Evolutionary conservation across 2,797 vertebrate species (phyloP), one percentile per base, ranked within the genome.

Genomic region (Rhinella marina): DNA sequence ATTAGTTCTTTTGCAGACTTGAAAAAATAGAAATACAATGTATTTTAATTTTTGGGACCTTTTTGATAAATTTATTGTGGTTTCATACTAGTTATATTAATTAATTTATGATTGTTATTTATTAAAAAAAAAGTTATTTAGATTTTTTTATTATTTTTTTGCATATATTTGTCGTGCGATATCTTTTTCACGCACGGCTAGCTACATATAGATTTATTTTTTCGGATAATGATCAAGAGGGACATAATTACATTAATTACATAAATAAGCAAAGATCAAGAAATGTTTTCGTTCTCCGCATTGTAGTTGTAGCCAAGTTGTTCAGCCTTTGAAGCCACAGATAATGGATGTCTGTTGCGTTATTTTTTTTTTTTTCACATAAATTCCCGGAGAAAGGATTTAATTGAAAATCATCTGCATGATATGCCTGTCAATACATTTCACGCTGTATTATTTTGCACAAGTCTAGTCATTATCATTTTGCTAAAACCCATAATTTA

Each of bases 401-500:
- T 92, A 84, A 29, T 87, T 92, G 90, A 91, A 90, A 91, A 91
- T 89, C 84, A 86, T 86, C 84, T 86, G 75, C 64, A 73, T 84
- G 85, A 87, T 52, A 88, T 91, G 88, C 91, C 84, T 52, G 84
- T 90, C 89, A 83, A 83, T 92, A 90, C 90, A 87, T 92, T 92
- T 92, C 84, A 89, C 90, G 54, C 86, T 89, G 89, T 91, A 87
- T 91, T 91, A 85, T 90, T 95, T 94, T 92, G 86, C 88, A 90
- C 52, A 77, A 77, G 83, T 89, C 88, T 90, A 91, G 87, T 87
- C 91, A 86, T 92, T 92, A 88, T 75, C 41, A 91, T 91, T 91
- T 86, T 90, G 89, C 91, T 91, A 90, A 92, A 90, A 90, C 86
- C 90, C 91, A 78, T 91, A 90, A 92, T 93, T 92, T 92, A 91